Conservation (phyloP, 2,888 invertebrate genomes). For the Apamea epomidion region DNA sequence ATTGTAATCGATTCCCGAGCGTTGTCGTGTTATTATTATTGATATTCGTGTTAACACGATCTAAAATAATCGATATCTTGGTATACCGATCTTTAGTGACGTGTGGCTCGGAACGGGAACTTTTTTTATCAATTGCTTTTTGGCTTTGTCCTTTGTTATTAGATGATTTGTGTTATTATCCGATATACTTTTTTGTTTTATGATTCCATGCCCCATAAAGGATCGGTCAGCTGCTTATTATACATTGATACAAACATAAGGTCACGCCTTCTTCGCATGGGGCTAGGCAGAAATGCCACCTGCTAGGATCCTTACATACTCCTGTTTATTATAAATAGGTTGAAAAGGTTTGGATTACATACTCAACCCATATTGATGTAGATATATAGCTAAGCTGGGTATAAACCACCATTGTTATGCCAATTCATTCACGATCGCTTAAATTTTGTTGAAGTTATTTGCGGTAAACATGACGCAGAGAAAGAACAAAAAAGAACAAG, state of each 20-base stretch:
- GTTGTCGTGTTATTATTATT: constrained; percentile 72
- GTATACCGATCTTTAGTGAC: constrained; percentile 67
- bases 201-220: constrained; percentile 20
- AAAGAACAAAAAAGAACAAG: not conserved
- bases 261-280: not conserved
- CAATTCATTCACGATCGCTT: not conserved
- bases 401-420: not conserved
- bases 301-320: not conserved
- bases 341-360: not conserved
- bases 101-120: constrained; percentile 63
- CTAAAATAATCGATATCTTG: constrained; percentile 72
- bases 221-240: constrained; percentile 15
- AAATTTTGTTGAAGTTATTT: not conserved
- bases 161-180: constrained; percentile 57
- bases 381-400: not conserved
- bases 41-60: constrained; percentile 71
- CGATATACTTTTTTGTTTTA: constrained; percentile 36
- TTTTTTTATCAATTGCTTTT: constrained; percentile 60
- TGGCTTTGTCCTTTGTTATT: constrained; percentile 57
- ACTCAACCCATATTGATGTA: not conserved
- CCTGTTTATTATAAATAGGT: constrained; percentile 11
- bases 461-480: not conserved
- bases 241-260: not conserved
- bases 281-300: not conserved
- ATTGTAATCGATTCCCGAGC: constrained; percentile 76